Evolutionary conservation across 2,113 vertebrate species (phyloP), one percentile per base, ranked within the genome.

Genomic region (Pseudorasbora parva): DNA sequence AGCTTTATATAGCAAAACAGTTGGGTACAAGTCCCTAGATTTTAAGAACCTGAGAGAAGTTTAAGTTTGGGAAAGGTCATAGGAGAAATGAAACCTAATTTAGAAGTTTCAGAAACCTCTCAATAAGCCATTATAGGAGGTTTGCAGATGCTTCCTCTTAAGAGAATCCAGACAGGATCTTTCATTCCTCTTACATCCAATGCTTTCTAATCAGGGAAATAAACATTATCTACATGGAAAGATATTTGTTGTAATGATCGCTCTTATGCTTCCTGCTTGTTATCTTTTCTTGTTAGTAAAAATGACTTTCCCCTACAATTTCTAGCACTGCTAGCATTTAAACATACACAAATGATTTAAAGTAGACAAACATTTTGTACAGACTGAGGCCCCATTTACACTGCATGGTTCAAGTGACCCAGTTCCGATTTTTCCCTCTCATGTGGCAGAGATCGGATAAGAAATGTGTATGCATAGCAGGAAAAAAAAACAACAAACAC

Each of bases 61-160:
- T 71, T n/a, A 43, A n/a, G 9, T 43, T 8, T 1, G 0, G 23
- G 37, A 45, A 45, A 49, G 71, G 43, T 23, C 45, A 25, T 12
- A 47, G 47, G 23, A 27, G 72, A 74, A 74, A 49, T 51, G 47
- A 60, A 82, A 72, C 45, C 27, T 64, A 30, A 80, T 80, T 33
- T 84, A 62, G 54, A 72, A 62, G 66, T 51, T 66, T 43, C 62
- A 59, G 5, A 27, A 74, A 66, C 49, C 15, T 51, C 45, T 2
- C 11, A 27, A 4, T 51, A 8, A 74, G 23, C n/a, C n/a, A n/a
- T n/a, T n/a, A n/a, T 17, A 8, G 33, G 41, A 68, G 4, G 43
- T n/a, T n/a, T n/a, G 9, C 72, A 74, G 14, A 74, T 2, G 15
- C 14, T 49, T 74, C 72, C 47, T 30, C 25, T 30, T 27, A 25